Conservation (phyloP, 2,888 invertebrate species). For the Apotomis turbidana region DNA sequence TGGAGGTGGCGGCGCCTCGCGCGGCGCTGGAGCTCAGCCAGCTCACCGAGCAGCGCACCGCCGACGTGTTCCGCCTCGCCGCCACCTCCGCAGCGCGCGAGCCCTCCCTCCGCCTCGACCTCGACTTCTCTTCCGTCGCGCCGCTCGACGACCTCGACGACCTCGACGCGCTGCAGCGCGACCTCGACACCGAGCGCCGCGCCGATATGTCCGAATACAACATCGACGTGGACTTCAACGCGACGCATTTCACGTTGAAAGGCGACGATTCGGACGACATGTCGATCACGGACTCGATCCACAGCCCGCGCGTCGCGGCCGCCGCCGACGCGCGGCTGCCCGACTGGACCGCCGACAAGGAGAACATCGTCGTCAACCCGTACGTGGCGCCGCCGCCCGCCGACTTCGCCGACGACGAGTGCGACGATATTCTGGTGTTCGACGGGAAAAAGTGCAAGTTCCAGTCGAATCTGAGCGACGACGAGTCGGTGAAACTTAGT, state of each 20-base stretch:
- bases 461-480: constrained; percentile 52
- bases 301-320: constrained; percentile 58
- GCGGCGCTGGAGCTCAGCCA: constrained; percentile 69
- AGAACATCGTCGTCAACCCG: constrained; percentile 71
- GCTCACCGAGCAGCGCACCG: constrained; percentile 65
- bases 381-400: constrained; percentile 62
- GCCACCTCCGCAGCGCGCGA: constrained; percentile 56
- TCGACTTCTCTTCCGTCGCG: constrained; percentile 68
- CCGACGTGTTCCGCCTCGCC: constrained; percentile 64
- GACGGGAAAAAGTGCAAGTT: constrained; percentile 70
- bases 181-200: constrained; percentile 54
- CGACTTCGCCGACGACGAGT: constrained; percentile 60
- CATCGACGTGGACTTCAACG: constrained; percentile 71
- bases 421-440: constrained; percentile 69
- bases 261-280: constrained; percentile 64
- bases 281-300: constrained; percentile 73
- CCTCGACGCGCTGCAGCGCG: constrained; percentile 55
- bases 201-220: constrained; percentile 54
- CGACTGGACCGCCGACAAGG: constrained; percentile 70
- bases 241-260: constrained; percentile 56
- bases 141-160: constrained; percentile 45
- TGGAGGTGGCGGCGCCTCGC: constrained; percentile 36
- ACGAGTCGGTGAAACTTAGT: constrained; percentile 21
- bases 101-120: constrained; percentile 62
- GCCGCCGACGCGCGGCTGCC: constrained; percentile 7